Evolutionary conservation across 2,113 vertebrate genomes (phyloP).

Genomic region (Corythaeola cristata): DNA sequence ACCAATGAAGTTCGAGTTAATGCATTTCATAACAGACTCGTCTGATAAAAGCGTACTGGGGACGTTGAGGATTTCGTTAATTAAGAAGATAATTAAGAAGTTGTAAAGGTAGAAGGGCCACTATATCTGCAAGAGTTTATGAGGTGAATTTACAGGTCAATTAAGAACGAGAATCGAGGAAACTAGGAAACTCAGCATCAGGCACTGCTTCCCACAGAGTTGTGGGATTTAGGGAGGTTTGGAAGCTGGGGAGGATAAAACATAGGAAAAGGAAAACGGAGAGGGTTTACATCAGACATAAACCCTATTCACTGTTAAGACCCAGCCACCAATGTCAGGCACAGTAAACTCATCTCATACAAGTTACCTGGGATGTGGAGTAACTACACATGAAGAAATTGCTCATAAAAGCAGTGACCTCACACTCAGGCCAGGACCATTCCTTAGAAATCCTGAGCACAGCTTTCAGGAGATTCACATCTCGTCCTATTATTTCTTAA

Average conservation of each 20-base stretch:
- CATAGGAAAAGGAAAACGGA: neutral
- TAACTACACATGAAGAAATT: neutral
- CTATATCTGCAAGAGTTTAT: neutral
- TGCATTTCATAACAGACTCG: neutral
- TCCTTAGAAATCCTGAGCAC: neutral
- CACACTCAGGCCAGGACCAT: rapidly evolving
- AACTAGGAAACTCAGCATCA: neutral
- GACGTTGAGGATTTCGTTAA: neutral
- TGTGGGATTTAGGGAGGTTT: neutral
- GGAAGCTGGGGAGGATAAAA: neutral
- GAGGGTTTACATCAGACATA: neutral
- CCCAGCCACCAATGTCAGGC: neutral
- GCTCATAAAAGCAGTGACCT: neutral
- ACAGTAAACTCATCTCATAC: neutral
- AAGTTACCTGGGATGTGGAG: neutral
- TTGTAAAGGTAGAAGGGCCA: neutral
- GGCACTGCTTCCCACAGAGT: neutral
- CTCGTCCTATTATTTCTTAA: neutral
- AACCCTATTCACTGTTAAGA: neutral
- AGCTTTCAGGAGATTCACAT: neutral
- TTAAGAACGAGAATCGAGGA: neutral
- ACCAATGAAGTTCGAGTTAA: neutral
- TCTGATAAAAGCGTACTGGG: neutral
- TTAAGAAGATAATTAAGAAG: conserved; percentile 6
- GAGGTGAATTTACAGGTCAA: neutral